These are phyloP conservation scores for Phyllopteryx taeniolatus DNA, from an alignment of 2,113 vertebrate genomes.

Conservation along the genomic window DNA sequence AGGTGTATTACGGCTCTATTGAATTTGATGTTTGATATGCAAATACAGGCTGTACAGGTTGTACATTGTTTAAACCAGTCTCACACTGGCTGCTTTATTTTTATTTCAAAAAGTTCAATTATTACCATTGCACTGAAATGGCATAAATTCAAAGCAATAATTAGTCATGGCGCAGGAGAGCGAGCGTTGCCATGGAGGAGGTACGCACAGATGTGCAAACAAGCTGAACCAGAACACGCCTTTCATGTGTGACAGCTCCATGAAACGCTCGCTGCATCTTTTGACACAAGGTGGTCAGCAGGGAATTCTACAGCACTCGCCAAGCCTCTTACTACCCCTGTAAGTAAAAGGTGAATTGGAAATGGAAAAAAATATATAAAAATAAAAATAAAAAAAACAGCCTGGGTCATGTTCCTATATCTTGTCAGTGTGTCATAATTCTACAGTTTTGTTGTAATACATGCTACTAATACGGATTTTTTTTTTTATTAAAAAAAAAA, in stretches of 20 bases:
- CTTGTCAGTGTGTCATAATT: not conserved
- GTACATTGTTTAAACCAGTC: slow-evolving; percentile 18
- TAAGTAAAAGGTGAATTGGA: not conserved
- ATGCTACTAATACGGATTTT: not conserved
- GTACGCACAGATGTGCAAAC: slow-evolving; percentile 12
- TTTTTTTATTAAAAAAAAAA: not conserved
- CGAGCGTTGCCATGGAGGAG: slow-evolving; percentile 48
- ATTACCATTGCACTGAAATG: slow-evolving; percentile 49
- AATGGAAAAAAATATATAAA: not conserved
- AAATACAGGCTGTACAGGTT: slow-evolving; percentile 24
- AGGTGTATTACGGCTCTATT: slow-evolving; percentile 20
- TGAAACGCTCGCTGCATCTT: slow-evolving; percentile 18
- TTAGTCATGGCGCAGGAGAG: slow-evolving; percentile 36
- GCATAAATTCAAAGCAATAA: slow-evolving; percentile 65
- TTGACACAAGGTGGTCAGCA: slow-evolving; percentile 1
- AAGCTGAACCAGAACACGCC: slow-evolving; percentile 21
- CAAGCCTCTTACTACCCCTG: not conserved
- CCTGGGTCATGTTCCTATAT: not conserved
- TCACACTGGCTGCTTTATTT: slow-evolving; percentile 39
- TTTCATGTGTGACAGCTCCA: slow-evolving; percentile 10
- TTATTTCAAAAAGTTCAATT: slow-evolving; percentile 36
- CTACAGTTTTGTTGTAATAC: not conserved
- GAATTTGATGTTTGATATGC: slow-evolving; percentile 55
- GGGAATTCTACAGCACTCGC: slow-evolving; percentile 1
- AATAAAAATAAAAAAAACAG: no score